A percentile compares a stretch with the other conserved stretches of the same genome.
These are phyloP conservation scores for Fragum sueziense DNA, from an alignment of 2,888 invertebrate genomes.

Conservation along the genomic window DNA sequence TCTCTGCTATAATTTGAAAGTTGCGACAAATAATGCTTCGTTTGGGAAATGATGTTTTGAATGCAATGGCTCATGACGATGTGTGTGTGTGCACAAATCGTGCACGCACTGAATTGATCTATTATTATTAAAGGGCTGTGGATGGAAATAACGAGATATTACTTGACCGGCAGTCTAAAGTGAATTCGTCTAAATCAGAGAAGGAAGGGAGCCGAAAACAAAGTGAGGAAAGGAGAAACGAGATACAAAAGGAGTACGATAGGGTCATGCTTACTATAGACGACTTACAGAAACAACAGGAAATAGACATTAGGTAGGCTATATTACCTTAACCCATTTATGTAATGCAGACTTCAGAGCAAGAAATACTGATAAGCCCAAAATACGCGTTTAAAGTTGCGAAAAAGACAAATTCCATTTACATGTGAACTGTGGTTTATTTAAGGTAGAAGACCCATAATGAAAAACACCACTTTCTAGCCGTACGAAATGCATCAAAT, in stretches of 20 bases:
- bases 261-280: neutral
- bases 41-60: too few species aligned
- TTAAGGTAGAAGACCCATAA: too few species aligned
- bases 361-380: neutral
- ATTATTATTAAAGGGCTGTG: neutral
- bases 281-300: neutral
- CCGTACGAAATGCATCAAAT: too few species aligned
- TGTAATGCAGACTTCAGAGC: neutral
- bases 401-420: too few species aligned
- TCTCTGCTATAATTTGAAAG: too few species aligned
- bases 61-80: too few species aligned
- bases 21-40: too few species aligned
- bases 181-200: neutral
- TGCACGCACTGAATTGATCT: neutral
- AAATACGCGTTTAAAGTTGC: too few species aligned
- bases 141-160: neutral
- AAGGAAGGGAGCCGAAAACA: neutral
- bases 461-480: too few species aligned
- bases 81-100: too few species aligned
- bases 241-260: neutral
- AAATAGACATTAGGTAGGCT: neutral
- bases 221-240: neutral
- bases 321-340: neutral
- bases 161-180: conserved; percentile 4
- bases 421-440: too few species aligned